Base-by-base conservation (phyloP, 1,140 invertebrate species). In the Dendrolimus kikuchii region DNA sequence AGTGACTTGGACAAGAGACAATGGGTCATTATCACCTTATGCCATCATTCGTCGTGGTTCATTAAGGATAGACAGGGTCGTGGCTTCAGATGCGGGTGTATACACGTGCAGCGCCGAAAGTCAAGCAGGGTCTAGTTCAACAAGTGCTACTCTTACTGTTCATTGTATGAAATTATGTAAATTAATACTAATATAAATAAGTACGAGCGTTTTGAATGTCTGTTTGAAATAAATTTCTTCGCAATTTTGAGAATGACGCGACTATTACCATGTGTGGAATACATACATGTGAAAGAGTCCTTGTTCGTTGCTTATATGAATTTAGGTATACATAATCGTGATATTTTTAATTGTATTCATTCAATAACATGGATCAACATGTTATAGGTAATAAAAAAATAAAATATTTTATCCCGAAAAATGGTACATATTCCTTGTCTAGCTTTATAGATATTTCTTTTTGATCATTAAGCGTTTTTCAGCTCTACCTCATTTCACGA, bases 401-500 rank as follows among this genome's bases (percentile, higher is more conserved):
- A n/a, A n/a, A n/a, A n/a, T n/a, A n/a, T n/a, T 42, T 42, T 42
- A 42, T 7, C 41, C 41, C 4, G 3, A 42, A 42, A 46, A 38
- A 46, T 56, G 46, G 38, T 57, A 40, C 23, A 23, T 23, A 23
- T 3, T 23, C 23, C 23, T 23, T 23, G 23, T 23, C 23, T 23
- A 23, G 37, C 40, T 43, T n/a, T 55, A 45, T 9, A 54, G 38
- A 5, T 46, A 37, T 43, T 38, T 46, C 4, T 10, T 37, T 49
- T 49, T 45, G 47, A 8, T 37, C n/a, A 44, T 4, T 40, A 10
- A 9, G 54, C 10, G 37, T 56, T 38, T 77, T 77, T 70, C 73
- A 97, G 95, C 96, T 47, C 95, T 97, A 84, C 97, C 97, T 38
- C 94, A 92, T 80, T 96, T 98, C 71, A 91, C 92, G 49, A 91